phyloP scores from a whole-genome alignment of 2,888 invertebrate genomes.

The Hemaris fuciformis region DNA sequence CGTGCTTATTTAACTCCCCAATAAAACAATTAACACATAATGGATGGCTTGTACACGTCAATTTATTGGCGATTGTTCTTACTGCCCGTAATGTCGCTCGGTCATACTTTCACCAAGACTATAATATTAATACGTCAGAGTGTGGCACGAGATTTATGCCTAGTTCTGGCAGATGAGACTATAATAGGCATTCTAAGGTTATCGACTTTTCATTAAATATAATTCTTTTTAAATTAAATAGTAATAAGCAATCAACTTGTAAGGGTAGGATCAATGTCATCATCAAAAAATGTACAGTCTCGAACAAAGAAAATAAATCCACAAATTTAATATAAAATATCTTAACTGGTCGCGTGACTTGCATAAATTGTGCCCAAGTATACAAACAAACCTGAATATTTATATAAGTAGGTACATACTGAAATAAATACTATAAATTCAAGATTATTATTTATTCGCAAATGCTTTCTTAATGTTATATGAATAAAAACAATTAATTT shows the following conservation, averaged over 20 bases:
- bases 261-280: too few species aligned
- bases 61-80: conserved; percentile 45
- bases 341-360: neutral
- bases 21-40: conserved; percentile 48
- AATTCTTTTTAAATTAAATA: too few species aligned
- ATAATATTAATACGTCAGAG: conserved; percentile 22
- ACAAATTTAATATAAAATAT: neutral
- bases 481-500: too few species aligned
- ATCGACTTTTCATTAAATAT: neutral
- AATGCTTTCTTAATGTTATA: too few species aligned
- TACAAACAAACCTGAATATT: neutral
- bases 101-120: neutral
- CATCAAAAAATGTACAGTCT: neutral
- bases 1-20: conserved; percentile 40
- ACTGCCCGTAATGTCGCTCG: conserved; percentile 34
- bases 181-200: neutral
- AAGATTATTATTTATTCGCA: neutral
- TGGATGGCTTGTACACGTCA: conserved; percentile 45
- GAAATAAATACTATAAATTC: neutral
- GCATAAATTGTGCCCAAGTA: neutral
- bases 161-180: too few species aligned
- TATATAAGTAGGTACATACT: too few species aligned
- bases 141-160: conserved; percentile 6
- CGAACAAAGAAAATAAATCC: neutral
- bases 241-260: too few species aligned